Conservation (phyloP, 1,140 invertebrate genomes). For the Drosophila nebulosa region DNA sequence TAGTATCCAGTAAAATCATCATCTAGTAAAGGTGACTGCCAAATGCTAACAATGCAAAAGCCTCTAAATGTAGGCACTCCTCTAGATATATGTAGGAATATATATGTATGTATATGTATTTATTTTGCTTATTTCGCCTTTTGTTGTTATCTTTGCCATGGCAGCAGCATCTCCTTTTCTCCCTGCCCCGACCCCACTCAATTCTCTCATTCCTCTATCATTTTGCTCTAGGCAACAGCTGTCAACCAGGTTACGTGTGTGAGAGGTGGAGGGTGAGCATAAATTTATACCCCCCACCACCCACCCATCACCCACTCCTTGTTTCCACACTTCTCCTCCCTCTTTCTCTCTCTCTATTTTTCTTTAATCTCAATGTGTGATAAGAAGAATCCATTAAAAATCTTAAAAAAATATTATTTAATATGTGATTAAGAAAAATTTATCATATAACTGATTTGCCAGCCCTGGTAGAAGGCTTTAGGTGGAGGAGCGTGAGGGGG, state of each 20-base stretch:
- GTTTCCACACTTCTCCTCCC: neutral
- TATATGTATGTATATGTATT: slow-evolving; percentile 41
- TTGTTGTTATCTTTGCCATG: slow-evolving; percentile 61
- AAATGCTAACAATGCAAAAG: slow-evolving; percentile 69
- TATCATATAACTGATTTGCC: slow-evolving; percentile 3
- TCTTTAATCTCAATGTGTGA: too few relatives aligned
- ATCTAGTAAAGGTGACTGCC: slow-evolving; percentile 63
- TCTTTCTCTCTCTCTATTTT: too few relatives aligned
- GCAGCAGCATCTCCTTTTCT: slow-evolving; percentile 26
- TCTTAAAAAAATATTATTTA: neutral
- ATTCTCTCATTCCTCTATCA: neutral
- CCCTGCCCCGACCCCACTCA: neutral
- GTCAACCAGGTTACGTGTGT: slow-evolving; percentile 73
- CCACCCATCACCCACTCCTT: neutral
- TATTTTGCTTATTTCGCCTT: slow-evolving; percentile 61
- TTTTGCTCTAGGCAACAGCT: slow-evolving; percentile 62
- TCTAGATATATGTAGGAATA: slow-evolving; percentile 10
- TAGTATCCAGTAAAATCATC: neutral
- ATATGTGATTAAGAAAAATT: neutral
- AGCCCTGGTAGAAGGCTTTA: neutral
- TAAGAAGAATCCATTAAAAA: slow-evolving; percentile 24
- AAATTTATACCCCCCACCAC: slow-evolving; percentile 39
- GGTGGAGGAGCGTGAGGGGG: too few relatives aligned
- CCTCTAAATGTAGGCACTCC: slow-evolving; percentile 53
- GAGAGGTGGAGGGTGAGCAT: slow-evolving; percentile 39